A percentile compares a stretch with the other conserved stretches of the same genome.
phyloP scores from a whole-genome alignment of 2,797 vertebrate species.

The Cheirogaleus major region DNA sequence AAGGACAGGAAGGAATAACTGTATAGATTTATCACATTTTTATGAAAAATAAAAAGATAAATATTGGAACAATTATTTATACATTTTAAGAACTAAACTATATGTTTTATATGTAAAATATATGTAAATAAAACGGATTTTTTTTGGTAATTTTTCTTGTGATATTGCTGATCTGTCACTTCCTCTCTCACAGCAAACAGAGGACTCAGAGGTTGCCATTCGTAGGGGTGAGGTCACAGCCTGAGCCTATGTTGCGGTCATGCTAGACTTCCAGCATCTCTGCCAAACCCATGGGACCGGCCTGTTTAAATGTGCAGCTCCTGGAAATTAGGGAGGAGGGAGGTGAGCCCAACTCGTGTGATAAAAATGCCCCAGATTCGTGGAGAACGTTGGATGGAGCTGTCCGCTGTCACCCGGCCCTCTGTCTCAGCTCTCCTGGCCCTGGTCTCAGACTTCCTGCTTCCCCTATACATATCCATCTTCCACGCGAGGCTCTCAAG shows the following conservation, averaged over 20 bases:
- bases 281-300: not conserved
- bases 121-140: not conserved
- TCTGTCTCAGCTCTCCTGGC: not conserved
- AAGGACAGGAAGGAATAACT: not conserved
- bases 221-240: not conserved
- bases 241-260: not conserved
- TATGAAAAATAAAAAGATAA: not conserved
- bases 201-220: not conserved
- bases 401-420: too few species aligned
- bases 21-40: not conserved
- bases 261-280: not conserved
- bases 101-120: not conserved
- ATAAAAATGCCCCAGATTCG: not conserved
- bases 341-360: not conserved
- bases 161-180: not conserved
- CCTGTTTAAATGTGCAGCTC: too few species aligned
- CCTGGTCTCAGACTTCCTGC: not conserved
- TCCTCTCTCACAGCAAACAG: not conserved
- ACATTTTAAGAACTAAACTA: not conserved
- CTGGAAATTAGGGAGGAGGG: not conserved
- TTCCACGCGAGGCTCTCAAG: not conserved
- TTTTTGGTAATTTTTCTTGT: not conserved
- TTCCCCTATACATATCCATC: too few species aligned
- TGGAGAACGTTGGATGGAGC: not conserved
- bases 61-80: not conserved